Conservation (phyloP, 2,888 invertebrate genomes). For the Aspidiotus rigidus region DNA sequence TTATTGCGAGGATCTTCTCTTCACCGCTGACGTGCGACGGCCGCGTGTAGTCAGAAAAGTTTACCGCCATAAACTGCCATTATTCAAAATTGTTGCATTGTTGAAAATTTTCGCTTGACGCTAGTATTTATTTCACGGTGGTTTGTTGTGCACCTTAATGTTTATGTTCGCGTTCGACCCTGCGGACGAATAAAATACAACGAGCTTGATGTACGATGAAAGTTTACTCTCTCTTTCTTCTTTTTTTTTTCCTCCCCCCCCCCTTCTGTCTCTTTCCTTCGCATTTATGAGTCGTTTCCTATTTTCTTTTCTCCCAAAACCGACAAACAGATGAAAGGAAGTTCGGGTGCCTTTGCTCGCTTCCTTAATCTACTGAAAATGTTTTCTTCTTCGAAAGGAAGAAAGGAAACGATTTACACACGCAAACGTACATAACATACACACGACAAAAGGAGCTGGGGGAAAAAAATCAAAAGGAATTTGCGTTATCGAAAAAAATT, state of each 20-base stretch:
- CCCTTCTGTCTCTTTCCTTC: too few species aligned
- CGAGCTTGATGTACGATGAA: neutral
- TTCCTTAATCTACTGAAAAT: neutral
- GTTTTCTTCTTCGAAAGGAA: neutral
- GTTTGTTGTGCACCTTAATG: neutral
- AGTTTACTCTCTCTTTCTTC: neutral
- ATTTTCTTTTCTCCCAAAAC: neutral
- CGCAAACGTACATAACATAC: too few species aligned
- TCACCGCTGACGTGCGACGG: too few species aligned
- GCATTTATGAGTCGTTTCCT: too few species aligned
- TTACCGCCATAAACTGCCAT: neutral
- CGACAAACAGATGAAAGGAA: slow-evolving; percentile 1
- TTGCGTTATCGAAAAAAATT: slow-evolving; percentile 6
- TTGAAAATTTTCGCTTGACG: neutral
- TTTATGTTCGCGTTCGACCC: slow-evolving; percentile 2
- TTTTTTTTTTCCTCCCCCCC: too few species aligned
- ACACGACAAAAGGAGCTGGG: too few species aligned
- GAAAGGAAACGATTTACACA: too few species aligned
- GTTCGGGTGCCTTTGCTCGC: neutral
- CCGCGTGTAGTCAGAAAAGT: neutral
- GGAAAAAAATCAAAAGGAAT: neutral
- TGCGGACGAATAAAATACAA: slow-evolving; percentile 2
- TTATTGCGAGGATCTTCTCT: too few species aligned
- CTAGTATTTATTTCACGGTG: neutral
- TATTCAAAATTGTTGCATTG: slow-evolving; percentile 2